Base-by-base conservation (phyloP, 2,797 vertebrate genomes). In the Cuniculus paca region DNA sequence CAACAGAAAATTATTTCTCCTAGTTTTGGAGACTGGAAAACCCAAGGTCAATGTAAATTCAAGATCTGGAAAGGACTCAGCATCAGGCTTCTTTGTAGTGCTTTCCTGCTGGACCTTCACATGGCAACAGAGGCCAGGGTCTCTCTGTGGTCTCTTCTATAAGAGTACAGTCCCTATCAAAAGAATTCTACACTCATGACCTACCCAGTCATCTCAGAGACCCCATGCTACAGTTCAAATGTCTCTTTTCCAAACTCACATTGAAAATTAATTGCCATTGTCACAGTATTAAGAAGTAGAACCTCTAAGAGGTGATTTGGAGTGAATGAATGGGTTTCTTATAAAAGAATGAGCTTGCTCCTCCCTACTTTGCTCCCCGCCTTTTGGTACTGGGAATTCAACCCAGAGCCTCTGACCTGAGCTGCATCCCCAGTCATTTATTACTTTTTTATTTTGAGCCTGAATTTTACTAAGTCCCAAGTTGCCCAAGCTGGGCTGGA, bases 361-460 rank as follows among this genome's bases (percentile, higher is more conserved):
- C 0, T 17, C 2, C 0, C 11, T 2, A 42, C 11, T 50, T 13
- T 9, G 13, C 14, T 61, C 34, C 11, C 13, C 39, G 10, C 24
- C 5, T 39, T 72, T 72, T 72, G 36, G 10, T 42, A 42, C 36
- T 42, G 36, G 22, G 9, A 74, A 74, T 45, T 74, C 70, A 45
- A 45, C 39, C 70, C 42, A 45, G 24, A 74, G 39, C 39, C 39
- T 26, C 11, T 74, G 20, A 7, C 14, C 24, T 74, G 22, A 36
- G 8, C 24, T 42, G 6, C 22, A 74, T 14, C 70, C 39, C 24
- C 12, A 72, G 39, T 5, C 39, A 45, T 45, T 45, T 26, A 28
- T 74, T 45, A 12, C 13, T 45, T 74, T 74, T 74, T 42, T 28
- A 26, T 45, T 42, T 28, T 74, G 39, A 45, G 22, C 42, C 24